These are phyloP conservation scores for Apostichopus parvimensis DNA, from an alignment of 35 echinoderm and acorn worm species.

Conservation along the genomic window DNA sequence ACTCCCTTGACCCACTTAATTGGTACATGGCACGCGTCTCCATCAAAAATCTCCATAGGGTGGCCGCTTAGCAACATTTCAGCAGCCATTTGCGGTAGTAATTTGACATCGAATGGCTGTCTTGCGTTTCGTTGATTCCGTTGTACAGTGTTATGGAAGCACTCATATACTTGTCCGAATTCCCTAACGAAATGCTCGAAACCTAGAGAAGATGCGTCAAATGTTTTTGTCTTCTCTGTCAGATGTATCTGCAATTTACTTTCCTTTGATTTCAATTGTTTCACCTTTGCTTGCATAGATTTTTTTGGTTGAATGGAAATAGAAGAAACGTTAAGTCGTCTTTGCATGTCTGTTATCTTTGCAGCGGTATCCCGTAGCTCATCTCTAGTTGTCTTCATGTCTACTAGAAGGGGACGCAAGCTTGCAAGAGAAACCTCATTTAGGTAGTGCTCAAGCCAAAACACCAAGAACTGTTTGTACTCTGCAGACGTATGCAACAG, in stretches of 20 bases:
- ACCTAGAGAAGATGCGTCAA: background rate
- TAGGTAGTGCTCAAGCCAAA: conserved; percentile 24
- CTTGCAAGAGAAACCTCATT: conserved; percentile 15
- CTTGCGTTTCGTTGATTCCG: background rate
- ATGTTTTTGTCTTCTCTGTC: background rate
- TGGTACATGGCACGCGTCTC: conserved; percentile 45
- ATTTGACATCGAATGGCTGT: background rate
- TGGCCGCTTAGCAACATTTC: background rate
- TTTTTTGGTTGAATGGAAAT: background rate
- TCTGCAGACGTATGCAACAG: background rate
- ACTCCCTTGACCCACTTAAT: conserved; percentile 43
- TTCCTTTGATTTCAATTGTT: conserved; percentile 3
- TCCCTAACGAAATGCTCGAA: too few species aligned
- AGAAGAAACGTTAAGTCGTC: background rate
- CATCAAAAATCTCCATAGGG: conserved; percentile 50
- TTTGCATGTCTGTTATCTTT: background rate
- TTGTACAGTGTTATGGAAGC: background rate
- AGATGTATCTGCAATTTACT: background rate
- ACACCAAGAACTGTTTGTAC: background rate
- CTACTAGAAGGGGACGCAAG: conserved; percentile 17
- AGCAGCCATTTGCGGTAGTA: background rate
- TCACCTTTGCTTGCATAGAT: background rate
- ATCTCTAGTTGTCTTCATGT: background rate
- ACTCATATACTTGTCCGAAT: background rate
- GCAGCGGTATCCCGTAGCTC: background rate